Percentiles rank a stretch among this genome's conserved stretches.
These are phyloP conservation scores for Catharus minimus DNA, from an alignment of 2,113 vertebrate genomes.

Conservation along the genomic window DNA sequence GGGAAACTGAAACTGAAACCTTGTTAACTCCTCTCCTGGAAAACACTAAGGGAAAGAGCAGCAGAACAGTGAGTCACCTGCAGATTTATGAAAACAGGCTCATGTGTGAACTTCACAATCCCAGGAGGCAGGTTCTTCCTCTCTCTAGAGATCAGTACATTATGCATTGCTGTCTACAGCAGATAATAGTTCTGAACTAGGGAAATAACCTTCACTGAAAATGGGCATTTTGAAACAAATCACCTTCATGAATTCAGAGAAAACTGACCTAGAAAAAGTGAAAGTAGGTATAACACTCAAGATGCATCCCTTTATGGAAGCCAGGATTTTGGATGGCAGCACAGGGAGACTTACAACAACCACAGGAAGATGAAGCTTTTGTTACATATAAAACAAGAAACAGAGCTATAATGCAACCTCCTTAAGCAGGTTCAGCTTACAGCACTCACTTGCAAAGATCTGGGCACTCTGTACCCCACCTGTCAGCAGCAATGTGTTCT, in stretches of 20 bases:
- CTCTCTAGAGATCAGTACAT: not conserved
- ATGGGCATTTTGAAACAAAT: not conserved
- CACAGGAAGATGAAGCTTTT: not conserved
- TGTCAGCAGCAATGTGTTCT: not conserved
- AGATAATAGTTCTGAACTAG: not conserved
- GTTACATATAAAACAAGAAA: not conserved
- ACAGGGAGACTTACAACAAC: not conserved
- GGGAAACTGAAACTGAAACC: not conserved
- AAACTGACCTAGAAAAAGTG: not conserved
- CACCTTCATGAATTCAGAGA: not conserved
- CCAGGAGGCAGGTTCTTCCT: not conserved
- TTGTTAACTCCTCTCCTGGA: not conserved
- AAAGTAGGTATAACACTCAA: not conserved
- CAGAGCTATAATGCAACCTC: not conserved
- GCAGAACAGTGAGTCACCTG: not conserved
- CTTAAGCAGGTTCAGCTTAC: not conserved
- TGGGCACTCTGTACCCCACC: not conserved
- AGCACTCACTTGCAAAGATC: not conserved
- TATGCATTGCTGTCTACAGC: not conserved
- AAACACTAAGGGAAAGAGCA: not conserved
- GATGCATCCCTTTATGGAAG: not conserved
- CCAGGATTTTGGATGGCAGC: not conserved
- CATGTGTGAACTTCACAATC: not conserved
- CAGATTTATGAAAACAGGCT: not conserved
- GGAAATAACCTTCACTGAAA: not conserved